Evolutionary conservation across 2,888 invertebrate genomes (phyloP).

Genomic region (Heliconius cydno): DNA sequence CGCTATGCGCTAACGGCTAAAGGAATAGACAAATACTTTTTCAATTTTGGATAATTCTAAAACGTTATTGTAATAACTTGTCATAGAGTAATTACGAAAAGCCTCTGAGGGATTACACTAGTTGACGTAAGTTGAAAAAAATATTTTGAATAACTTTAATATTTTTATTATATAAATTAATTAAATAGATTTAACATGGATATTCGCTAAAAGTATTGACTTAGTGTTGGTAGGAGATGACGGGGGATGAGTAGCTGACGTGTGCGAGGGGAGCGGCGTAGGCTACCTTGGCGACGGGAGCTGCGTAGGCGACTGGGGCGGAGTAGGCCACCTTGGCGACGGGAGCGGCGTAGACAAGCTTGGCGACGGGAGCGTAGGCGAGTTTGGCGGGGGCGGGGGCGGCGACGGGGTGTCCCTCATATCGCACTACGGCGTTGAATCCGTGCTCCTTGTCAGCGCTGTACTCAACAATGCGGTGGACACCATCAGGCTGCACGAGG

Average conservation of each 20-base stretch:
- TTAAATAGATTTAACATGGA: not conserved
- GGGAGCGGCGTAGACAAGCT: constrained; percentile 59
- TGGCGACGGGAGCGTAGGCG: constrained; percentile 54
- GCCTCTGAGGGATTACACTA: too few species aligned
- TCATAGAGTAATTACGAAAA: too few species aligned
- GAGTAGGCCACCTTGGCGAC: constrained; percentile 60
- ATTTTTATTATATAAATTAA: not conserved
- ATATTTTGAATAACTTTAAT: too few species aligned
- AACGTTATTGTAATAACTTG: too few species aligned
- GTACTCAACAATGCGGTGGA: constrained; percentile 76
- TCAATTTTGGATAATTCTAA: too few species aligned
- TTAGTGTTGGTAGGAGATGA: constrained; percentile 65
- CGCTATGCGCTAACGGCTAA: too few species aligned
- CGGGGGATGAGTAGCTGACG: constrained; percentile 65
- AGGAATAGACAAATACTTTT: too few species aligned
- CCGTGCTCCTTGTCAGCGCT: constrained; percentile 72
- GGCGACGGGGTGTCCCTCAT: constrained; percentile 67
- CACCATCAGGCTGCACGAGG: constrained; percentile 75
- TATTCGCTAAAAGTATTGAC: not conserved
- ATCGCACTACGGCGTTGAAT: constrained; percentile 76
- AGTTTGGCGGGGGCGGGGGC: constrained; percentile 50
- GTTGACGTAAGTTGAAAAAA: too few species aligned
- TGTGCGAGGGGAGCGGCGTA: constrained; percentile 59
- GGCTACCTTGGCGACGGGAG: constrained; percentile 66
- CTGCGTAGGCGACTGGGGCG: constrained; percentile 62